These are phyloP conservation scores for Zaprionus capensis DNA, from an alignment of 1,140 invertebrate species.

Conservation along the genomic window DNA sequence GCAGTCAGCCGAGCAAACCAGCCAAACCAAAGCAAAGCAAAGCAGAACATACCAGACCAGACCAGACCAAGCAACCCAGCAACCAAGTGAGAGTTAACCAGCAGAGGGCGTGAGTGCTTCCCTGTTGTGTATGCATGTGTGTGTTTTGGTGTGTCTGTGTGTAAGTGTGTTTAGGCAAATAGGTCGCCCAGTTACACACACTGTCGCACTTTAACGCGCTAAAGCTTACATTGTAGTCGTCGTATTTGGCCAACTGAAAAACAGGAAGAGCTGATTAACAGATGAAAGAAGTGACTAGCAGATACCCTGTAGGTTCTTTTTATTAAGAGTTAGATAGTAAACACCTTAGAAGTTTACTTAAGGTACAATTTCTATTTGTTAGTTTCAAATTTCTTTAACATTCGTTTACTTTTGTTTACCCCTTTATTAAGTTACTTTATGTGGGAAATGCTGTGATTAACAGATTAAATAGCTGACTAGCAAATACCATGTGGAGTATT, in stretches of 20 bases:
- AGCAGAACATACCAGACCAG: not conserved
- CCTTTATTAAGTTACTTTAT: not conserved
- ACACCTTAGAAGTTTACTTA: too few relatives aligned
- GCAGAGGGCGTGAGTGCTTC: constrained; percentile 14
- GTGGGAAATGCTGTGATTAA: not conserved
- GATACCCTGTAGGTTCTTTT: constrained; percentile 15
- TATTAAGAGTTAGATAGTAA: too few relatives aligned
- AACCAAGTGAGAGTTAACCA: constrained; percentile 35
- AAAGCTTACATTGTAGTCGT: constrained; percentile 70
- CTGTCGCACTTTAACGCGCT: constrained; percentile 64
- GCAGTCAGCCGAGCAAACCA: constrained; percentile 33
- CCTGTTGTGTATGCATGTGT: not conserved
- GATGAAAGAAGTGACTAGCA: not conserved
- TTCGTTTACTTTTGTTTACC: not conserved
- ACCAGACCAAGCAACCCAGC: not conserved
- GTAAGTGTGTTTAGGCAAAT: constrained; percentile 71
- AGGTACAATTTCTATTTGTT: too few relatives aligned
- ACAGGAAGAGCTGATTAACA: constrained; percentile 9
- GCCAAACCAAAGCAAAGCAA: constrained; percentile 13
- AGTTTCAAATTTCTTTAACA: too few relatives aligned
- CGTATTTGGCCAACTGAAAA: constrained; percentile 63
- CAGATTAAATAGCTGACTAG: not conserved
- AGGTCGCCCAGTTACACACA: constrained; percentile 63
- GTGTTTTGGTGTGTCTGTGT: constrained; percentile 35
- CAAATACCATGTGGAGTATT: constrained; percentile 21